Base-by-base conservation (phyloP, 1,140 invertebrate species). In the Bursaphelenchus mucronatus region DNA sequence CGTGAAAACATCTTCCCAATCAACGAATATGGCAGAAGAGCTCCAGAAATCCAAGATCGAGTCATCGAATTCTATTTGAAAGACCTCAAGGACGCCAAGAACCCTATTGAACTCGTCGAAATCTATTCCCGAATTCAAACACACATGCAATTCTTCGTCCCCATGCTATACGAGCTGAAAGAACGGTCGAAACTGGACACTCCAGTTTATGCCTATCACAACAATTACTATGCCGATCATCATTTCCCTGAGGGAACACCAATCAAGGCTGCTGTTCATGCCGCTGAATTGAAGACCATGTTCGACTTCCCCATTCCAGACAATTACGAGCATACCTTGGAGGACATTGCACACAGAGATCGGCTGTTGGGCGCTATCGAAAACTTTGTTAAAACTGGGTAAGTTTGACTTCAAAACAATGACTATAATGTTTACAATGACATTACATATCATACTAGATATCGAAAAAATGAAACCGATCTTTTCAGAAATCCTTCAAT, bases 401-500 rank as follows among this genome's bases (percentile, higher is more conserved):
- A 52, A 13, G 51, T 52, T 52, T 52, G 30, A 5, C 1, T 30
- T 30, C 30, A 1, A 1, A 30, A 30, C 30, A 3, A 5, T 30
- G 30, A 30, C 30, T 3, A 30, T 30, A 5, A 30, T 30, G 2
- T 30, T 30, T 30, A 30, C 30, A 30, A 30, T 30, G 30, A 30
- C 30, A 30, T 30, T 30, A 30, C 30, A 30, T 30, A 1, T 30
- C 5, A 30, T 30, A 1, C 30, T 30, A 3, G 1, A 30, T 30
- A 30, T 5, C 5, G 30, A 30, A 30, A 30, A 30, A 30, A 30
- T 30, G 30, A 30, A 5, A 30, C 30, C 30, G 5, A 30, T n/a
- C 19, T 40, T 59, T 59, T 59, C n/a, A 59, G 57, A 50, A 59
- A 50, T 11, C 57, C 57, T 0, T 30, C 57, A 7, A 59, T 59